Conservation (phyloP, 2,888 invertebrate genomes). For the Rhagium mordax region DNA sequence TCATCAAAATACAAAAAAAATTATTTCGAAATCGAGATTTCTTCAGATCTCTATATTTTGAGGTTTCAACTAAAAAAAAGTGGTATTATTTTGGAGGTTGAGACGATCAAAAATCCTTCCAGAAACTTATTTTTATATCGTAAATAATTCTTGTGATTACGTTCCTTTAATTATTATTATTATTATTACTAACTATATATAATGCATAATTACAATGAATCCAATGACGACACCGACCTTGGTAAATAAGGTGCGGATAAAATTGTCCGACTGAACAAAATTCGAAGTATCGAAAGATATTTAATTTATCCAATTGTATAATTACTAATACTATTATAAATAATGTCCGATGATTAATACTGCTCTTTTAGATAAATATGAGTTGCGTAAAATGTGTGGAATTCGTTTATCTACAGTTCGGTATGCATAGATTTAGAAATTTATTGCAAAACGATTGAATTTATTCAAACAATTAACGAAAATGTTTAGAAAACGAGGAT, state of each 20-base stretch:
- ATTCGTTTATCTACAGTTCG: not conserved
- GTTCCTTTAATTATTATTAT: too few species aligned
- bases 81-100: too few species aligned
- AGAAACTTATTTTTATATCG: too few species aligned
- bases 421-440: not conserved
- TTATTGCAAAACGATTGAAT: not conserved
- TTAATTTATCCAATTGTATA: not conserved
- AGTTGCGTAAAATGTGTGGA: not conserved
- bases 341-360: not conserved
- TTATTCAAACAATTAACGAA: not conserved
- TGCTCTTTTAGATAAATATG: not conserved
- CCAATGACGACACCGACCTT: not conserved
- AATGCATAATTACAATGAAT: too few species aligned
- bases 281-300: not conserved
- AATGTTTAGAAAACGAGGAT: not conserved
- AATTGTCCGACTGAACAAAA: not conserved
- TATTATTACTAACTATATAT: too few species aligned
- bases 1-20: too few species aligned
- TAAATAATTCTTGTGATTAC: too few species aligned
- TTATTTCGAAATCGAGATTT: too few species aligned
- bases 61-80: too few species aligned
- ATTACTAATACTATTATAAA: not conserved
- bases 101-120: too few species aligned
- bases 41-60: too few species aligned
- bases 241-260: conserved; percentile 1